Percentiles rank a stretch among this genome's conserved stretches.
Evolutionary conservation across 1,140 invertebrate species (phyloP).

Genomic region (Drosophila carrolli): DNA sequence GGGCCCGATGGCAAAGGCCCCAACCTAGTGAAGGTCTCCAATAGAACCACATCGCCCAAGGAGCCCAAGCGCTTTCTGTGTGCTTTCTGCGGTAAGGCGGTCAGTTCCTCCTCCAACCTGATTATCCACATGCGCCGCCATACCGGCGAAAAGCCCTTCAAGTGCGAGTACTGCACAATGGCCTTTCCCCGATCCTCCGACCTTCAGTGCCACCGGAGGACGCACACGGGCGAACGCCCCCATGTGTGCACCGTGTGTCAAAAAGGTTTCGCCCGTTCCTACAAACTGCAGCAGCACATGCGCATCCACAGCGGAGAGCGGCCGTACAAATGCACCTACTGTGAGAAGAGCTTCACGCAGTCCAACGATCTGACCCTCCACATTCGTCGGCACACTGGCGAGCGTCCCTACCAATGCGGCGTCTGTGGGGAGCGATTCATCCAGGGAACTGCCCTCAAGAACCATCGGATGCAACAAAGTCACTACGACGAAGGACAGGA

Average conservation of each 20-base stretch:
- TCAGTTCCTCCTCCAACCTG: slow-evolving; percentile 86
- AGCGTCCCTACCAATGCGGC: slow-evolving; percentile 85
- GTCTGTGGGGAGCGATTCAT: slow-evolving; percentile 81
- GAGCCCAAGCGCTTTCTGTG: slow-evolving; percentile 84
- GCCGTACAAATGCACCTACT: slow-evolving; percentile 87
- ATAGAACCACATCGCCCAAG: slow-evolving; percentile 27
- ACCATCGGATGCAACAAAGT: slow-evolving; percentile 69
- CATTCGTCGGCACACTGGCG: slow-evolving; percentile 86
- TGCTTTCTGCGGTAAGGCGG: slow-evolving; percentile 86
- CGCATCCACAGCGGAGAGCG: slow-evolving; percentile 87
- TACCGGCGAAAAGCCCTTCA: slow-evolving; percentile 85
- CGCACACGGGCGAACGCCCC: slow-evolving; percentile 87
- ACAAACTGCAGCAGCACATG: slow-evolving; percentile 87
- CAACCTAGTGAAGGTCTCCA: neutral
- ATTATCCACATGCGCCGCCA: slow-evolving; percentile 87
- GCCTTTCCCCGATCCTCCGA: slow-evolving; percentile 82
- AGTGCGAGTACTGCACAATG: slow-evolving; percentile 79
- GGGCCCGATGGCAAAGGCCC: slow-evolving; percentile 1
- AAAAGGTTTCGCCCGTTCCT: slow-evolving; percentile 85
- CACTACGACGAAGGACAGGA: slow-evolving; percentile 53
- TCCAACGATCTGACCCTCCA: slow-evolving; percentile 87
- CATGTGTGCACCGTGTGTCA: slow-evolving; percentile 86
- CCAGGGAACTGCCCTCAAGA: slow-evolving; percentile 79
- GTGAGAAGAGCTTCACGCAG: slow-evolving; percentile 87
- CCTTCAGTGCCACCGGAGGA: slow-evolving; percentile 85